Base-by-base conservation (phyloP, 2,797 vertebrate species). In the Pantherophis vulpinus region DNA sequence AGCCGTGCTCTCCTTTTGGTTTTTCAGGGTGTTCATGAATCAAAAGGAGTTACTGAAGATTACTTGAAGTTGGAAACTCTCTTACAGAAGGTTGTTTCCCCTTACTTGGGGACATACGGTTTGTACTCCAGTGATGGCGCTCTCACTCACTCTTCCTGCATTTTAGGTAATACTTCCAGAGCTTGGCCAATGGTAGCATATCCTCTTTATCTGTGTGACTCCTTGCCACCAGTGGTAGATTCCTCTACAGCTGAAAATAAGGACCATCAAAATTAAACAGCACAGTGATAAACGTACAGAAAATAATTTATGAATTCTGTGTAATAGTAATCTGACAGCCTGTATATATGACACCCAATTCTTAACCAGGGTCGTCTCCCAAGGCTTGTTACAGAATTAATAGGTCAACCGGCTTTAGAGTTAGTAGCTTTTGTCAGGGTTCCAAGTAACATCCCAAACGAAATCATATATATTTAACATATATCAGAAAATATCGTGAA, bases 81-180 rank as follows among this genome's bases (percentile, higher is more conserved):
- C 94, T 97, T 99, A 91, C 99, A 99, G 98, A 99, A 99, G 93
- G 99, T 99, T 13, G 99, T 99, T 89, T 99, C 98, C 16, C 99
- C 99, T 0, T 99, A 99, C 97, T 96, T 99, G 94, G 98, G 99
- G 59, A 99, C 99, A 0, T 98, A 99, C 0, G 99, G 99, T 1
- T 98, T 99, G 74, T 98, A 97, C 93, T 99, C 98, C 89, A 98
- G 96, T 3, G 99, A 99, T 0, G 98, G 98, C 7, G 97, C 98
- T 88, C 97, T 97, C 94, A 95, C 94, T 0, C 98, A 99, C 95
- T 98, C 98, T 55, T 98, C 98, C 87, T 98, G 99, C 94, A 97
- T 99, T 37, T 97, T 99, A 93, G 99, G 99, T 99, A 96, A 96
- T 98, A 47, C 29, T 83, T 86, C n/a, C 55, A 89, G 60, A 14